Evolutionary conservation across 2,113 vertebrate species (phyloP).

Genomic region (Physeter macrocephalus): DNA sequence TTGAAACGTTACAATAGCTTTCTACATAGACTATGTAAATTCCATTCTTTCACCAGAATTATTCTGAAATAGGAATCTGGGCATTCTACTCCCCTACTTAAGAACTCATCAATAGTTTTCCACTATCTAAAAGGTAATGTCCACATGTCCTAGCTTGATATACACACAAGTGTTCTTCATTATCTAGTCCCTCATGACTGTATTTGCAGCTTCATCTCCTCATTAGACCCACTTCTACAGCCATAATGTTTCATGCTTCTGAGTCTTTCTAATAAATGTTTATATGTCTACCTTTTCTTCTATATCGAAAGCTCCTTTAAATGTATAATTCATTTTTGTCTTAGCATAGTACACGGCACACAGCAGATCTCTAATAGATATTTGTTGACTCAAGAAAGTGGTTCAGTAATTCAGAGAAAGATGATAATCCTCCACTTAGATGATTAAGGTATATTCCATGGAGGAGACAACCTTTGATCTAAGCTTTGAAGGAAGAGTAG

Average conservation of each 20-base stretch:
- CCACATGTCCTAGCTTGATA: neutral
- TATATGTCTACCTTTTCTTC: neutral
- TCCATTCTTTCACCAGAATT: neutral
- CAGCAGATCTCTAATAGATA: neutral
- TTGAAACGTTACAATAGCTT: neutral
- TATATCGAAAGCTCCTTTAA: neutral
- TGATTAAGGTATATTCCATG: neutral
- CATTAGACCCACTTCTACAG: neutral
- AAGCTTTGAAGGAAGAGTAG: neutral
- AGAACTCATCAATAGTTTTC: neutral
- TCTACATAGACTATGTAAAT: neutral
- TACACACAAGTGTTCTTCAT: neutral
- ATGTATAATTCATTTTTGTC: neutral
- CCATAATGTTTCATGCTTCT: neutral
- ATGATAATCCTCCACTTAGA: neutral
- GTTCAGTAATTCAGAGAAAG: neutral
- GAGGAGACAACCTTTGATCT: neutral
- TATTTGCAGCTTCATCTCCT: neutral
- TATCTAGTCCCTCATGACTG: neutral
- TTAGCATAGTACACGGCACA: neutral
- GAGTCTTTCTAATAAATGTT: neutral
- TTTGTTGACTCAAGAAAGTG: neutral
- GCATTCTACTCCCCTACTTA: neutral
- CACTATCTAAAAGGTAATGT: neutral
- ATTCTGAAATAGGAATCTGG: neutral